Base-by-base conservation (phyloP, 2,113 vertebrate genomes). In the Pleuronectes platessa region DNA sequence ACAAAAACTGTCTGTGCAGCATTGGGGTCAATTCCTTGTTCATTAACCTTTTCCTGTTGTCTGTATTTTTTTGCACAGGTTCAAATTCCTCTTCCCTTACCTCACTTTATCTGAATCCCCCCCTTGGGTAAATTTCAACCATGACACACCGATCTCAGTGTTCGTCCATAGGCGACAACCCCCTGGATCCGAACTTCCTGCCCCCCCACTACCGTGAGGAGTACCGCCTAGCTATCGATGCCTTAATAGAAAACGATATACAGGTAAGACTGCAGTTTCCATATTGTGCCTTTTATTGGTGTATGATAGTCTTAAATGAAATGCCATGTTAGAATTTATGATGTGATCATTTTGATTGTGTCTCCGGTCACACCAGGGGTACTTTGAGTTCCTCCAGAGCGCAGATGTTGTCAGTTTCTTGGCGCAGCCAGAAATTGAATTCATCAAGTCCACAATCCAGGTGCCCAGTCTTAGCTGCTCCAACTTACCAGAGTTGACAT, bases 81-180 rank as follows among this genome's bases (percentile, higher is more conserved):
- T 78, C 0, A 53, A 35, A 74, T 71, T 74, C 24, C 17, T n/a
- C 47, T 61, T 31, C 21, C 31, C 12, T 45, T 26, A 31, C 24
- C 21, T 61, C 40, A 8, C 18, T 20, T 67, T 37, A 70, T 23
- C 14, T 65, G 27, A 83, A n/a, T 31, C 56, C 80, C 69, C 55
- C 81, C 74, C 54, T 69, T 81, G 78, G 70, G 31, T 49, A 18
- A 18, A 82, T 68, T 80, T n/a, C 83, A 89, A 91, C 37, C 85
- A 99, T 99, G 98, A 94, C 98, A 61, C 97, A 96, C 55, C 96
- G 96, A n/a, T 99, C 98, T 12, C 98, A 99, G 90, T 95, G 95
- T 80, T 99, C 97, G 61, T 97, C 96, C 0, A 88, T 97, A 81
- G 97, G 97, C 59, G 97, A 98, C 45, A 98, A 99, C 88, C 96